Evolutionary conservation across 2,888 invertebrate genomes (phyloP).

Genomic region (Eurytoma adleriae): DNA sequence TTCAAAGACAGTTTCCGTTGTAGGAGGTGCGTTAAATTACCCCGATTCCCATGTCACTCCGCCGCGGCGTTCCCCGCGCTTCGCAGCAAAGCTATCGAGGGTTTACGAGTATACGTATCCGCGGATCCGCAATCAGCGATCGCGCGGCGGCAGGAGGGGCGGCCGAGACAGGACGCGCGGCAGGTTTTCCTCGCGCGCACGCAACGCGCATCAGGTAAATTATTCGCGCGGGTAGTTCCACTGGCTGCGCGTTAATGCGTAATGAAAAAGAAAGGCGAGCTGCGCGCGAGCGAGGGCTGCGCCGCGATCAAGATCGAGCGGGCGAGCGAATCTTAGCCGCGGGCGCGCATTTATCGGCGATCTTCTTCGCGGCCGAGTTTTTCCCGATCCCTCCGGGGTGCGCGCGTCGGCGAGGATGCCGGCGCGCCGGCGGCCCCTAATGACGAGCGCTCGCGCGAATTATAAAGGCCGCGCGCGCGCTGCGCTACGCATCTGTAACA

Average conservation of each 20-base stretch:
- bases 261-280: constrained; percentile 61
- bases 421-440: constrained; percentile 17
- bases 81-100: constrained; percentile 13
- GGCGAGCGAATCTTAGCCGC: constrained; percentile 60
- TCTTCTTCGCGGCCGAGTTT: constrained; percentile 65
- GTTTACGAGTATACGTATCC: background rate
- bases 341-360: constrained; percentile 70
- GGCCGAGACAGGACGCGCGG: constrained; percentile 29
- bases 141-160: no score
- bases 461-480: background rate
- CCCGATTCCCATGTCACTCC: constrained; percentile 54
- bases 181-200: constrained; percentile 36
- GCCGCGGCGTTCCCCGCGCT: background rate
- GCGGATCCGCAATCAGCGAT: constrained; percentile 6
- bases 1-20: constrained; percentile 42
- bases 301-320: constrained; percentile 65
- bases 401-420: background rate
- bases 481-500: no score
- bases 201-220: constrained; percentile 56
- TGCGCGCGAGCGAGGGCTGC: constrained; percentile 1
- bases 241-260: constrained; percentile 62
- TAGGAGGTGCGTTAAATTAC: constrained; percentile 40
- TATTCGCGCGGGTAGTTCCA: constrained; percentile 63
- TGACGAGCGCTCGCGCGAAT: constrained; percentile 32
- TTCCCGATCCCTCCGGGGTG: constrained; percentile 64